These are phyloP conservation scores for Notarius lentiginosus DNA, from an alignment of 2,113 vertebrate genomes.

Conservation along the genomic window DNA sequence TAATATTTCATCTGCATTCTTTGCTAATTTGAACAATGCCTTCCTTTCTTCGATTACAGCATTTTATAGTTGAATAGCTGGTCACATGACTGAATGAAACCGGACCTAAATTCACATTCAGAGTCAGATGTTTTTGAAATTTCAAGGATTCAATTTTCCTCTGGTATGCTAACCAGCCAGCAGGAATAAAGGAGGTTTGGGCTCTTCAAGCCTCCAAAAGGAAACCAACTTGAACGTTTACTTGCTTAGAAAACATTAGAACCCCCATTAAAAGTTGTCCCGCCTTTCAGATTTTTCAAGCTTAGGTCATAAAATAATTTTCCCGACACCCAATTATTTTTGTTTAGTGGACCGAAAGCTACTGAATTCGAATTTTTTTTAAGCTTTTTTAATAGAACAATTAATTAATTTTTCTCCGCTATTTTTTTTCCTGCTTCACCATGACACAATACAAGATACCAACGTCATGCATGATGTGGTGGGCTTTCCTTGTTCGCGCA, in stretches of 20 bases:
- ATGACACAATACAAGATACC: too few species aligned
- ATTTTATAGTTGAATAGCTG: background rate
- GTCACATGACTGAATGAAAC: background rate
- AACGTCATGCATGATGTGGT: too few species aligned
- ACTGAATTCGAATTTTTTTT: too few species aligned
- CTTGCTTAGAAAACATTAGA: background rate
- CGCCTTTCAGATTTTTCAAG: too few species aligned
- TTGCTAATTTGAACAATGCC: background rate
- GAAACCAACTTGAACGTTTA: background rate
- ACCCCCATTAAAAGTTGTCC: background rate
- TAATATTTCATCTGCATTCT: background rate
- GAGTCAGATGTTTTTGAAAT: background rate
- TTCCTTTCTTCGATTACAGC: background rate
- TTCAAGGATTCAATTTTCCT: background rate
- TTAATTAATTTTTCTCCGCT: too few species aligned
- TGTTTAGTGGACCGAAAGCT: too few species aligned
- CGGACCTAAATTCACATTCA: background rate
- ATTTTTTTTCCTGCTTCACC: too few species aligned
- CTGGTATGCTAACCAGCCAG: background rate
- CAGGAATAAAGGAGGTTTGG: background rate
- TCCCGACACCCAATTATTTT: too few species aligned
- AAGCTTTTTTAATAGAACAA: too few species aligned
- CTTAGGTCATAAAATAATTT: too few species aligned
- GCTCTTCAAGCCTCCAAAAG: background rate
- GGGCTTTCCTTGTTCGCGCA: too few species aligned